Evolutionary conservation across 64 coral and sea anemone genomes (phyloP).

Genomic region (Hydrozoanthus tunicans): DNA sequence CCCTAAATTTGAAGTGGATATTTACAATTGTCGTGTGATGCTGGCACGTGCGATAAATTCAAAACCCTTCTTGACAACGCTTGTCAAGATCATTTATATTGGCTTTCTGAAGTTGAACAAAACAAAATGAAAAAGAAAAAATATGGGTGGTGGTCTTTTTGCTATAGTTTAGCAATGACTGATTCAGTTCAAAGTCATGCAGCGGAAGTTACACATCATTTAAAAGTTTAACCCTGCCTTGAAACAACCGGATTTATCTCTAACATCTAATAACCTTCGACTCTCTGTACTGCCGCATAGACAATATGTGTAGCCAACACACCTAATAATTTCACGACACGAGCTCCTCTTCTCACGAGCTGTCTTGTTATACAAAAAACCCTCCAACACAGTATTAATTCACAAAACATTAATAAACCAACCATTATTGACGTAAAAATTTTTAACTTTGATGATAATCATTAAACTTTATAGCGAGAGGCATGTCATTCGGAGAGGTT

Average conservation of each 20-base stretch:
- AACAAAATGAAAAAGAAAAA: background rate
- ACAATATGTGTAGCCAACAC: slow-evolving; percentile 15
- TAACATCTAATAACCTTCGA: too few species aligned
- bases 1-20: slow-evolving; percentile 19
- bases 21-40: slow-evolving; percentile 25
- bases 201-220: background rate
- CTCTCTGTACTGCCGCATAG: slow-evolving; percentile 7
- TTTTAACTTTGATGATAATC: background rate
- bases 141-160: background rate
- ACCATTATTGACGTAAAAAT: background rate
- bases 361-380: background rate
- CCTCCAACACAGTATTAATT: background rate
- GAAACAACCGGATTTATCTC: slow-evolving; percentile 12
- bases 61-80: background rate
- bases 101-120: background rate
- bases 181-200: background rate
- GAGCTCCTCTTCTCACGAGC: slow-evolving; percentile 16
- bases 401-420: background rate
- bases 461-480: slow-evolving; percentile 1
- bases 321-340: background rate
- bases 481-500: slow-evolving; percentile 20
- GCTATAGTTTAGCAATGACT: background rate
- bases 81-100: background rate
- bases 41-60: background rate
- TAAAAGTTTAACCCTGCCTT: slow-evolving; percentile 1